Conservation (phyloP, 2,113 vertebrate species). For the Perca schrenkii region DNA sequence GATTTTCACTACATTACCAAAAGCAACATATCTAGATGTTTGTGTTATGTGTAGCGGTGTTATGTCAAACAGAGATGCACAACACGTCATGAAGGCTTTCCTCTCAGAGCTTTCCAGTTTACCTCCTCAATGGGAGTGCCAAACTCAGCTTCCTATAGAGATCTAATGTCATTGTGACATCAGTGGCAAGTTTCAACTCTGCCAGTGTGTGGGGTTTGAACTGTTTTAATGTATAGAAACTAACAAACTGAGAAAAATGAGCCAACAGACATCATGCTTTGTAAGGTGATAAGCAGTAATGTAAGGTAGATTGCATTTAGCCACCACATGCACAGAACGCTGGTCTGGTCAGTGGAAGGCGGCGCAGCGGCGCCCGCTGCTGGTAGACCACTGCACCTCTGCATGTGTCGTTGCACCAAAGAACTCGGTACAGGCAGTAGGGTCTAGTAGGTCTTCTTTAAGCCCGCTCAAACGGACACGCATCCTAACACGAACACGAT, state of each 20-base stretch:
- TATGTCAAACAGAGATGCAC: background rate
- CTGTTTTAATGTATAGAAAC: background rate
- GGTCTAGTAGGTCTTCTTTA: background rate
- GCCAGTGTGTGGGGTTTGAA: background rate
- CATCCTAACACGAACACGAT: background rate
- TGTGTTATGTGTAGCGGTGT: background rate
- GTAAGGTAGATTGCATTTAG: background rate
- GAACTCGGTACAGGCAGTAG: too few relatives aligned
- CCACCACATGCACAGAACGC: background rate
- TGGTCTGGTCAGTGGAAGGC: background rate
- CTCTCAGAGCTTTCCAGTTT: background rate
- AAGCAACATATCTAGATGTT: background rate
- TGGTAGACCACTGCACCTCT: background rate
- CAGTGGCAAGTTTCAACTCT: background rate
- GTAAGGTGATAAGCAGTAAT: too few relatives aligned
- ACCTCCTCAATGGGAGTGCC: background rate
- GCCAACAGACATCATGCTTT: background rate
- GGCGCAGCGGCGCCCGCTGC: conserved; percentile 8
- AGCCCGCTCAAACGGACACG: background rate
- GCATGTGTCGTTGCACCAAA: conserved; percentile 23
- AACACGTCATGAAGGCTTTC: background rate
- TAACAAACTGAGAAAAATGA: background rate
- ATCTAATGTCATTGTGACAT: background rate
- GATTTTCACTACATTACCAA: background rate
- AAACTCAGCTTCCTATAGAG: background rate